Evolutionary conservation across 1,140 invertebrate genomes (phyloP), one percentile per base, ranked within the genome.

Genomic region (Rhagoletis pomonella): DNA sequence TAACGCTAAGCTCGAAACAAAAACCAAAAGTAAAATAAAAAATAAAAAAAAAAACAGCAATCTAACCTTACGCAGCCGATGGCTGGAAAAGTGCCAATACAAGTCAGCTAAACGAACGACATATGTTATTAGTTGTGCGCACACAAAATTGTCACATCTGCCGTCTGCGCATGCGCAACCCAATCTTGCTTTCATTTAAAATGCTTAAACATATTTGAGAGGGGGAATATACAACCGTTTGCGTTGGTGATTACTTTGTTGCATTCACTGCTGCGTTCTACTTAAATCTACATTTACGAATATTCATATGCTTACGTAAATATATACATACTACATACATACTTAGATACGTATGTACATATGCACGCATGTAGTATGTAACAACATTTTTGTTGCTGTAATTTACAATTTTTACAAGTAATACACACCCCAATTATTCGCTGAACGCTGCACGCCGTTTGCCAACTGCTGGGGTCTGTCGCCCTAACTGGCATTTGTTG

Each of bases 161-260:
- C 84, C 42, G 84, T 85, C 58, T 85, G 29, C 84, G 84, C 84
- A 62, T 85, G 59, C 84, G 84, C 84, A 85, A 85, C 84, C 55
- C 39, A 85, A 55, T 85, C 6, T 85, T 85, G 42, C 84, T 17
- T 47, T 47, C 10, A 62, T 67, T 29, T n/a, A 47, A 44, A 29
- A 42, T 44, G 7, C 9, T 69, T 47, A 12, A 4, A 44, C 6
- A 81, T 47, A 55, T 55, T 29, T n/a, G 47, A 29, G 6, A 81
- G 42, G 67, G 29, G 67, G 73, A 81, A 81, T 42, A 19, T 12
- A 29, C 29, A 29, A 29, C 4, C 12, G 69, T 44, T 73, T 73
- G 44, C 14, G 69, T 73, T n/a, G 39, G 14, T 81, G 19, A 81
- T 55, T 81, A 81, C n/a, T 58, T 44, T 17, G 73, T 81, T 42